Percentiles rank a stretch among this genome's conserved stretches.
Conservation (phyloP, 37 sponge, comb jelly and placozoan species). For the Cladorhizidae sp. region DNA sequence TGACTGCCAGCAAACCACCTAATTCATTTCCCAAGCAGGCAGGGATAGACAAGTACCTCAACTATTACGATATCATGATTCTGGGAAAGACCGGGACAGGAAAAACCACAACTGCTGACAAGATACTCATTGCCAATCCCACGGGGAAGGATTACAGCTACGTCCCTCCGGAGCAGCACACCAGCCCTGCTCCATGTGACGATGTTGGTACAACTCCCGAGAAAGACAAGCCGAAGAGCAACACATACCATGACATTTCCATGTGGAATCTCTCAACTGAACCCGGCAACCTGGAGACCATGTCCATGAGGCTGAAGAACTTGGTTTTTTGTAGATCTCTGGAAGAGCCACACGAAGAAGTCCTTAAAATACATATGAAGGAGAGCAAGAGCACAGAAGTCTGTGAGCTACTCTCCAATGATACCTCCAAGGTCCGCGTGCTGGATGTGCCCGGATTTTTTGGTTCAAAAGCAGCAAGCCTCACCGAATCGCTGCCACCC, state of each 20-base stretch:
- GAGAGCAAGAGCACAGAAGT: not conserved
- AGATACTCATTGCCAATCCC: constrained; percentile 26
- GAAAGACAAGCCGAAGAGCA: not conserved
- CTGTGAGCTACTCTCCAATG: constrained; percentile 32
- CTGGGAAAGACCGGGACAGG: constrained; percentile 42
- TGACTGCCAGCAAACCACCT: too few species aligned
- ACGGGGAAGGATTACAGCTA: not conserved
- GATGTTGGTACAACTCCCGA: not conserved
- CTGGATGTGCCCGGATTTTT: constrained; percentile 34
- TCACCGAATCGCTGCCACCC: not conserved
- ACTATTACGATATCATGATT: constrained; percentile 38
- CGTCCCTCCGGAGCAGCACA: not conserved
- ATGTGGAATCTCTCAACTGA: constrained; percentile 13
- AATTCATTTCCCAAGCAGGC: not conserved
- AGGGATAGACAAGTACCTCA: not conserved
- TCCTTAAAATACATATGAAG: not conserved
- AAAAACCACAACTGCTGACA: constrained; percentile 50
- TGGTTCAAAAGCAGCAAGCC: not conserved
- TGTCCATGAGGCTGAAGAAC: not conserved
- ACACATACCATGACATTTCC: not conserved
- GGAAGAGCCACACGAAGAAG: not conserved
- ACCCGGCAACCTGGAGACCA: not conserved
- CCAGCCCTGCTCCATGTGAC: not conserved
- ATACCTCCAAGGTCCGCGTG: constrained; percentile 16
- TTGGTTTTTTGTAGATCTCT: constrained; percentile 8